These are phyloP conservation scores for Xanthorhoe designata DNA, from an alignment of 2,888 invertebrate species.

Conservation along the genomic window DNA sequence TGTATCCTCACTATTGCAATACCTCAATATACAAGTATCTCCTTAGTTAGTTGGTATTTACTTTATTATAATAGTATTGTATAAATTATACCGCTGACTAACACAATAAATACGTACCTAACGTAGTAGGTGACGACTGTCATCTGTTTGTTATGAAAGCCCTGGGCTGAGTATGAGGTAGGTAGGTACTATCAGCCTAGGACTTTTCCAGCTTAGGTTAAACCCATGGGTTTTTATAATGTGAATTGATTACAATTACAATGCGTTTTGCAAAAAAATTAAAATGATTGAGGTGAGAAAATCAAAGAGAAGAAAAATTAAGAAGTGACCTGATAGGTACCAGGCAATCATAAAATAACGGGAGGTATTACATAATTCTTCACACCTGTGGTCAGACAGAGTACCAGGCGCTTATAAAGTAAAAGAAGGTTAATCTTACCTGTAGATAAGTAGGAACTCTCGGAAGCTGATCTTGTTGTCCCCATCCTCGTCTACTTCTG, in stretches of 20 bases:
- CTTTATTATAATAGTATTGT: background rate
- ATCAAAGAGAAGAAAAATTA: too few relatives aligned
- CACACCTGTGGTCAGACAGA: background rate
- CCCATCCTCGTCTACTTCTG: slow-evolving; percentile 94
- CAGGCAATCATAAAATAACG: background rate
- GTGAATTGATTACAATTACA: too few relatives aligned
- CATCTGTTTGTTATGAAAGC: too few relatives aligned
- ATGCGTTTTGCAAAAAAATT: background rate
- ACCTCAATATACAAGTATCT: background rate
- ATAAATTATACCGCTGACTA: background rate
- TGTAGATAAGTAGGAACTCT: slow-evolving; percentile 92
- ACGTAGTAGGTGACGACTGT: too few relatives aligned
- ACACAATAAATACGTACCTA: background rate
- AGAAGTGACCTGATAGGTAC: background rate
- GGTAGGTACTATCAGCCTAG: too few relatives aligned
- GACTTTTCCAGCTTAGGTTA: too few relatives aligned
- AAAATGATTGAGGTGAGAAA: background rate
- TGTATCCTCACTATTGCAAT: background rate
- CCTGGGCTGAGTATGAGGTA: too few relatives aligned
- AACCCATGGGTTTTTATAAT: too few relatives aligned
- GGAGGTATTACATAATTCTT: background rate
- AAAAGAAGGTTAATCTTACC: slow-evolving; percentile 55
- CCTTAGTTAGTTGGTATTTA: background rate
- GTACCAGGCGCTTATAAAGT: slow-evolving; percentile 3
- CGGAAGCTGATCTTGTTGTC: slow-evolving; percentile 96